Evolutionary conservation across 2,113 vertebrate genomes (phyloP), one percentile per base, ranked within the genome.

Genomic region (Pterophyllum scalare): DNA sequence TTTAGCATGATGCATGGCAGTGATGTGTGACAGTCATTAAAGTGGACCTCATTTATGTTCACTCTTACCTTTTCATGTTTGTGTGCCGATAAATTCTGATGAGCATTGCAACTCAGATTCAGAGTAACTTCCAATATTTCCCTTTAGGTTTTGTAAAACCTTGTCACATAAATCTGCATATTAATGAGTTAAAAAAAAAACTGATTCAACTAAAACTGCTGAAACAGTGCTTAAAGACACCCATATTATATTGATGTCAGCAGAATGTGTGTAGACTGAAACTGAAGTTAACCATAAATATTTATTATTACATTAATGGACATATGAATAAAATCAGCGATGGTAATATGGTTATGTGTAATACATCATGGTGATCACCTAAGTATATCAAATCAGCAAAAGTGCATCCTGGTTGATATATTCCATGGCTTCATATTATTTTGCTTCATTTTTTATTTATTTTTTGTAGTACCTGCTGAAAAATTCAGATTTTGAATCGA

Each of bases 161-260:
- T 56, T 80, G 33, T 54, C 52, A 59, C 77, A 84, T 78, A 75
- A 43, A 87, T 92, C 74, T 89, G 76, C 77, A 90, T 86, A 84
- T 79, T 82, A 86, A 88, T 81, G 54, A 61, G 5, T 35, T 2
- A 59, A 49, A 46, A 91, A 86, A 46, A 60, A 92, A 83, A 57
- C 24, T 24, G 33, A 86, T 78, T 52, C 58, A 26, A 62, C 76
- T 76, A 80, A 79, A 83, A 82, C 15, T 52, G 75, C 88, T 82
- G n/a, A 43, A 77, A 54, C n/a, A 22, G 54, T 31, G 46, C 46
- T 81, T 59, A 26, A 78, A 77, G 65, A 72, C 57, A 22, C 4
- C 1, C 6, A n/a, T n/a, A 72, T 61, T 54, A 83, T 65, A 80
- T 80, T 86, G 59, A 77, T 83, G 78, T 58, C 61, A 84, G 13